Base-by-base conservation (phyloP, 2,797 vertebrate species). In the Erpetoichthys calabaricus region DNA sequence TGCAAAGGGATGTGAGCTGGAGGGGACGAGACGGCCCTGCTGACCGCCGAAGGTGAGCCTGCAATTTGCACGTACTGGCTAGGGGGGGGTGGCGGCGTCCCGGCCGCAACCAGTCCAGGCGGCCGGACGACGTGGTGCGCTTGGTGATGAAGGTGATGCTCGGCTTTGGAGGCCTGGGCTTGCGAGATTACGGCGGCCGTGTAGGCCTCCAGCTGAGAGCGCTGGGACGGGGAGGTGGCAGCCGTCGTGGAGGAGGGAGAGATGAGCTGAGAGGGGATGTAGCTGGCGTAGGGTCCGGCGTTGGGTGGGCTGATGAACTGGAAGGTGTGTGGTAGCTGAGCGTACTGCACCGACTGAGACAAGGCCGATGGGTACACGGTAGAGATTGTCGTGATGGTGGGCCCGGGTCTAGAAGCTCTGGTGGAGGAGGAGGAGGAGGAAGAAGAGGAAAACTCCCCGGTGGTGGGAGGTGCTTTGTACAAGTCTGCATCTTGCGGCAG, bases 261-360 rank as follows among this genome's bases (percentile, higher is more conserved):
- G 64, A 94, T 86, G 69, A 96, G 76, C 61, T 92, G 92, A 0
- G 94, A 97, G 62, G 94, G 88, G 76, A 96, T 86, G 78, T 95
- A 97, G 67, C 94, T 76, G 5, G 91, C 64, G 58, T 98, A 98
- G 50, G 92, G 88, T 59, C 87, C 72, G 1, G 84, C 72, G 76
- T 96, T 92, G 43, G 90, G 83, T 9, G 91, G 87, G 53, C 88
- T 81, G 2, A 97, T 90, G 4, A 99, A 97, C 81, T 99, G 95
- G 75, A 98, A 81, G 63, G 87, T 91, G 67, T 85, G 88, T 42
- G 90, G 89, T 78, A 98, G 77, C 64, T 92, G 91, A 0, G 94
- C 80, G 61, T 96, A 98, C 75, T 96, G 94, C 74, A 94, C 87
- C 56, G 87, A 81, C 70, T 89, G 92, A 47, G 91, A 86, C 59